Percentiles rank a stretch among this genome's conserved stretches.
Conservation (phyloP, 1,140 invertebrate genomes). For the Uloborus diversus region DNA sequence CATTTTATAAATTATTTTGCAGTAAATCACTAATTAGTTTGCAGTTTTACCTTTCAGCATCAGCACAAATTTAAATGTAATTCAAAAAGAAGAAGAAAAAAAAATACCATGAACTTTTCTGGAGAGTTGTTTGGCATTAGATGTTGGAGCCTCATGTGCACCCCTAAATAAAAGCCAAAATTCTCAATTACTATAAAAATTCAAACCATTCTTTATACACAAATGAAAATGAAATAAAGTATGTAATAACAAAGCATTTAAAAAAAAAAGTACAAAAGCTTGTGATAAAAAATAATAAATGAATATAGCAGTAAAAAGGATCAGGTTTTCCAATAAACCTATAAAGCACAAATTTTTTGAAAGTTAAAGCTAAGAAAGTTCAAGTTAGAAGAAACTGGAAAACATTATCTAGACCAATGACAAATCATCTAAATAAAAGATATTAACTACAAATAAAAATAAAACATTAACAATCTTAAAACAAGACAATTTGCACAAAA, state of each 20-base stretch:
- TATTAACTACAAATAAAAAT: too few relatives aligned
- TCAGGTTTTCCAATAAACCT: background rate
- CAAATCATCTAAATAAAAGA: too few relatives aligned
- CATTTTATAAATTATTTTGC: too few relatives aligned
- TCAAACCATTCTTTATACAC: background rate
- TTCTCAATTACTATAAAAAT: background rate
- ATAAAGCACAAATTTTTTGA: too few relatives aligned
- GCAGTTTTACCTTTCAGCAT: too few relatives aligned
- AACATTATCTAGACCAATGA: too few relatives aligned
- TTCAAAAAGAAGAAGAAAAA: background rate
- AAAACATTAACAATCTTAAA: too few relatives aligned
- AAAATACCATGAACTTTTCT: conserved; percentile 40
- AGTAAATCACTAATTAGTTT: too few relatives aligned
- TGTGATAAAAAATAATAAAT: background rate
- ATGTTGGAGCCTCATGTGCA: conserved; percentile 7
- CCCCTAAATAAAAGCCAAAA: conserved; percentile 7
- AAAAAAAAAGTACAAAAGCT: background rate
- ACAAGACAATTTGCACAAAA: too few relatives aligned
- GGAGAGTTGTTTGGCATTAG: conserved; percentile 29
- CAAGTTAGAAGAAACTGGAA: too few relatives aligned
- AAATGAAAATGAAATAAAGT: background rate
- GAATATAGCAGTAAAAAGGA: background rate
- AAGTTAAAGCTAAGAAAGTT: too few relatives aligned
- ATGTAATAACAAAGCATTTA: background rate
- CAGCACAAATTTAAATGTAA: too few relatives aligned